These are phyloP conservation scores for Anguilla pacifica DNA, from an alignment of 2,797 vertebrate genomes.

Conservation along the genomic window DNA sequence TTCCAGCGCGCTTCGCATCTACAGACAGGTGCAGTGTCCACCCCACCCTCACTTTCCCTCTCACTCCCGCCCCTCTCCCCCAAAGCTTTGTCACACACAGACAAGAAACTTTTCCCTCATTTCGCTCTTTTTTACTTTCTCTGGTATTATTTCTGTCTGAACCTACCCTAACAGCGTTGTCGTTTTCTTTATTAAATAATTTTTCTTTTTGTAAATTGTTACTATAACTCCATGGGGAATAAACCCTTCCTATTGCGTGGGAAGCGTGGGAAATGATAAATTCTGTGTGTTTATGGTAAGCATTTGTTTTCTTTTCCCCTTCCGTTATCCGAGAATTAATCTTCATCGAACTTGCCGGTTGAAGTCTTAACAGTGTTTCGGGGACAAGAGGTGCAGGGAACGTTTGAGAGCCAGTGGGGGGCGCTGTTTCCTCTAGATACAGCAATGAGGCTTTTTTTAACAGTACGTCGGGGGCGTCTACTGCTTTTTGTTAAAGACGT, in stretches of 20 bases:
- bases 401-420: conserved; percentile 14
- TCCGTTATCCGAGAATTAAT: not conserved
- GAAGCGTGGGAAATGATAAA: not conserved
- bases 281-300: not conserved
- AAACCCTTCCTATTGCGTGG: not conserved
- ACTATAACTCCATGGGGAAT: not conserved
- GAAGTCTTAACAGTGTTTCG: not conserved
- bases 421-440: conserved; percentile 30
- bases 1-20: not conserved
- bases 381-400: no score
- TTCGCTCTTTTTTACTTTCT: not conserved
- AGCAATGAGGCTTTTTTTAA: not conserved
- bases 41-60: not conserved
- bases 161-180: not conserved
- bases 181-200: not conserved
- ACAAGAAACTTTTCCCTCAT: not conserved
- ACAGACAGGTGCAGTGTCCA: conserved; percentile 25
- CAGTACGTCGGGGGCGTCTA: no score
- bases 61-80: not conserved
- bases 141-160: not conserved
- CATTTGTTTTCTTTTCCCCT: not conserved
- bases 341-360: not conserved
- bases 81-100: not conserved
- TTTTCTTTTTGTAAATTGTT: not conserved
- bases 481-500: no score